A percentile compares a stretch with the other conserved stretches of the same genome.
phyloP scores from a whole-genome alignment of 2,797 vertebrate genomes.

The Bovichtus diacanthus region DNA sequence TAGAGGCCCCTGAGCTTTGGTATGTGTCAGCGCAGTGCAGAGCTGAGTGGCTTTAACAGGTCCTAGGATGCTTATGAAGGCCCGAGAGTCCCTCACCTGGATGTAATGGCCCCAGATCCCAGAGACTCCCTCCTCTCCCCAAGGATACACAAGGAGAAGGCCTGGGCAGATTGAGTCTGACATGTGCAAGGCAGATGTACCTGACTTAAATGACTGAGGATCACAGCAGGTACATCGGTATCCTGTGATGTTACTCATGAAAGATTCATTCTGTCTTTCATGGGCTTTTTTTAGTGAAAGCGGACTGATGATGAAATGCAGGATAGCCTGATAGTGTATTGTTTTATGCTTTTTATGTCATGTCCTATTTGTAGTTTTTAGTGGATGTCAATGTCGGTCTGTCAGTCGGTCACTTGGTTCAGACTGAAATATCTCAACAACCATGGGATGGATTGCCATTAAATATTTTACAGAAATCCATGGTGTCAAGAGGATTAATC shows the following conservation, averaged over 20 bases:
- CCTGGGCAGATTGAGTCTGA: conserved; percentile 33
- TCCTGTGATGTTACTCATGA: conserved; percentile 32
- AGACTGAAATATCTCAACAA: not conserved
- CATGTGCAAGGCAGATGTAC: conserved; percentile 69
- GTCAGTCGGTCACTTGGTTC: not conserved
- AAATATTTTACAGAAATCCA: too few relatives aligned
- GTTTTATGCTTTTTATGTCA: not conserved
- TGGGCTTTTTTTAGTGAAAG: conserved; percentile 16
- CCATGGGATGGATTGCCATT: too few relatives aligned
- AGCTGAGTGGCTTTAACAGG: conserved; percentile 71
- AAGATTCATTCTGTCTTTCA: conserved; percentile 41
- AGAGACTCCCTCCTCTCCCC: conserved; percentile 33
- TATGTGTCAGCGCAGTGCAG: conserved; percentile 54
- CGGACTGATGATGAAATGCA: conserved; percentile 13
- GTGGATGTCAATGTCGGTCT: not conserved
- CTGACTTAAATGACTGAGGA: conserved; percentile 28
- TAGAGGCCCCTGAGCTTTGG: conserved; percentile 58
- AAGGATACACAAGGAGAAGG: conserved; percentile 19
- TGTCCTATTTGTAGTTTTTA: not conserved
- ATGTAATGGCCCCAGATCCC: conserved; percentile 62
- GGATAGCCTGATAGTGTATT: not conserved
- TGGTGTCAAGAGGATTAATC: too few relatives aligned
- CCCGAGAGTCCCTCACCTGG: conserved; percentile 64
- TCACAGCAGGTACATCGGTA: conserved; percentile 32
- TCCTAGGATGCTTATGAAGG: conserved; percentile 65